These are phyloP conservation scores for Macropus fuliginosus DNA, from an alignment of 2,797 vertebrate genomes.

Conservation along the genomic window DNA sequence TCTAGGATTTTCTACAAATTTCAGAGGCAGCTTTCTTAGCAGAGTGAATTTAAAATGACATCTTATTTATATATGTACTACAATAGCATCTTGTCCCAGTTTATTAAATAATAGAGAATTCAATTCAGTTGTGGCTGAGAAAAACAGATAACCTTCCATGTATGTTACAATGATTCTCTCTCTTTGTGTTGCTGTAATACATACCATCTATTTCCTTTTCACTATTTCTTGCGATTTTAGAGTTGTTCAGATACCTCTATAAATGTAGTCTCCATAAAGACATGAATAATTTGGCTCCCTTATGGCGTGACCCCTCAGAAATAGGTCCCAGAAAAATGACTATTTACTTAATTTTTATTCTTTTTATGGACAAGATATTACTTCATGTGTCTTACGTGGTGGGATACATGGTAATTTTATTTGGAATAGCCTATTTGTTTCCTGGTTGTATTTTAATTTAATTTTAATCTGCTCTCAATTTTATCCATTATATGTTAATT, in stretches of 20 bases:
- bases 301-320: conserved; percentile 53
- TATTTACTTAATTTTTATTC: conserved; percentile 52
- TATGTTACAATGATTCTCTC: conserved; percentile 68
- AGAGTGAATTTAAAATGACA: conserved; percentile 66
- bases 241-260: conserved; percentile 69
- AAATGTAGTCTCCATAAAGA: conserved; percentile 52
- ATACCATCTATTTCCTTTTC: conserved; percentile 69
- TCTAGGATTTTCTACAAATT: conserved; percentile 62
- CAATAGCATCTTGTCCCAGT: conserved; percentile 55
- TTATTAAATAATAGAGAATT: conserved; percentile 70
- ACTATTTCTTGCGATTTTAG: conserved; percentile 66
- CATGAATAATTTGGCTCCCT: conserved; percentile 56
- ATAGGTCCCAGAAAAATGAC: conserved; percentile 40
- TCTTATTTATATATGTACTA: conserved; percentile 59
- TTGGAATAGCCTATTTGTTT: background rate
- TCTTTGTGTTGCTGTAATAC: conserved; percentile 66
- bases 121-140: conserved; percentile 66
- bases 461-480: conserved; percentile 57
- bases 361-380: conserved; percentile 37
- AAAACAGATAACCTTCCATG: conserved; percentile 61
- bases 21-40: conserved; percentile 48
- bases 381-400: conserved; percentile 27
- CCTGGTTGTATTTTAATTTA: conserved; percentile 37
- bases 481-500: conserved; percentile 40
- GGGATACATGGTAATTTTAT: background rate